Conservation (phyloP, 2,113 vertebrate species). For the Micronisus gabar region DNA sequence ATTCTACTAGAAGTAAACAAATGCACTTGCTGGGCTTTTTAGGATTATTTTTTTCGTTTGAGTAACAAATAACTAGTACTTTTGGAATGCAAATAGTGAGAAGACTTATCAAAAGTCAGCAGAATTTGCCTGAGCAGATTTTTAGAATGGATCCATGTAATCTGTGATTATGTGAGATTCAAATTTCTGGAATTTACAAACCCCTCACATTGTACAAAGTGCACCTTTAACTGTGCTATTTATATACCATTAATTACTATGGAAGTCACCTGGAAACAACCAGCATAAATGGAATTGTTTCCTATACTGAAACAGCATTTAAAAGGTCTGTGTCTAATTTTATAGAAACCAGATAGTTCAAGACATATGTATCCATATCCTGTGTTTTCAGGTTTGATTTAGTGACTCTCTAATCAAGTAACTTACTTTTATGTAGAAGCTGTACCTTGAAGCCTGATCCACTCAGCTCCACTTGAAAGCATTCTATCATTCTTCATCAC, state of each 20-base stretch:
- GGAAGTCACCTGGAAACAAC: not conserved
- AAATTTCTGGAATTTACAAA: not conserved
- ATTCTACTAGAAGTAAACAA: not conserved
- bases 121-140: not conserved
- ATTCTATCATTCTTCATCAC: not conserved
- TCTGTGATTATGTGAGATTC: not conserved
- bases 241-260: not conserved
- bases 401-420: not conserved
- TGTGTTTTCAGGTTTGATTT: not conserved
- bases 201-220: not conserved
- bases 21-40: not conserved
- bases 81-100: not conserved
- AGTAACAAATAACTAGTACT: not conserved
- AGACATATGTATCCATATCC: not conserved
- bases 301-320: not conserved
- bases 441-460: not conserved
- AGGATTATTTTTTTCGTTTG: not conserved
- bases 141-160: not conserved
- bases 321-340: not conserved
- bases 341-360: not conserved
- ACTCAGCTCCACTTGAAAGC: not conserved
- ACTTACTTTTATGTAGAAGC: not conserved
- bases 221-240: not conserved
- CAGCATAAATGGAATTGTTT: not conserved
- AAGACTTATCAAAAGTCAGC: not conserved